A percentile compares a stretch with the other conserved stretches of the same genome.
Evolutionary conservation across 2,797 vertebrate species (phyloP).

Genomic region (Anas flavirostris): DNA sequence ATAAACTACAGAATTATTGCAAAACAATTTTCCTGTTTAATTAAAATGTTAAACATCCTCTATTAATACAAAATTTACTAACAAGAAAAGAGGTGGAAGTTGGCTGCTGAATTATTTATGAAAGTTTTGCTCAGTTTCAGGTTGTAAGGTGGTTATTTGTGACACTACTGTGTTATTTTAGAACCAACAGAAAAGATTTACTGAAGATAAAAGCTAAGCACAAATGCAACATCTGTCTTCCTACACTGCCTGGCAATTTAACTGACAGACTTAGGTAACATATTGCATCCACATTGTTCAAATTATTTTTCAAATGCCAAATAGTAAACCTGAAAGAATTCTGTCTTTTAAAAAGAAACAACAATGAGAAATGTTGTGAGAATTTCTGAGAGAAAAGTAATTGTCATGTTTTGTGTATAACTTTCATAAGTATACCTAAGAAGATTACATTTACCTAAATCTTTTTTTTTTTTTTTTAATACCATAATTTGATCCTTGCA

Average conservation of each 20-base stretch:
- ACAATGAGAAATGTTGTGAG: not conserved
- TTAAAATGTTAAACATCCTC: conserved; percentile 37
- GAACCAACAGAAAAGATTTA: not conserved
- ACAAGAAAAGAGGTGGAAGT: not conserved
- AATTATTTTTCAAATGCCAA: not conserved
- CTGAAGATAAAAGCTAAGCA: not conserved
- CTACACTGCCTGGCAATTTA: not conserved
- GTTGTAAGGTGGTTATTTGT: not conserved
- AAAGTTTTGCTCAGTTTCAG: not conserved
- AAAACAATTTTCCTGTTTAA: conserved; percentile 49
- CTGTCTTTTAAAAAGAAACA: not conserved
- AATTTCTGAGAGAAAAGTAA: not conserved
- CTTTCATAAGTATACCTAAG: not conserved
- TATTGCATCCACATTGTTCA: not conserved
- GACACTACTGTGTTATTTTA: not conserved
- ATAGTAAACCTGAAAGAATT: not conserved
- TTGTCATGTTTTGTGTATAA: not conserved
- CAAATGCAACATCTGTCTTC: not conserved
- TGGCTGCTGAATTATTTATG: not conserved
- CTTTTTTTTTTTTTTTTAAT: accelerated
- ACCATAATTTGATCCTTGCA: not conserved
- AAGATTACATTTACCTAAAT: not conserved
- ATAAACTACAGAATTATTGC: conserved; percentile 28
- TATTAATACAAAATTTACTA: not conserved
- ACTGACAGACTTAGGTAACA: not conserved